phyloP scores from a whole-genome alignment of 2,113 vertebrate genomes.

The Oreochromis niloticus region DNA sequence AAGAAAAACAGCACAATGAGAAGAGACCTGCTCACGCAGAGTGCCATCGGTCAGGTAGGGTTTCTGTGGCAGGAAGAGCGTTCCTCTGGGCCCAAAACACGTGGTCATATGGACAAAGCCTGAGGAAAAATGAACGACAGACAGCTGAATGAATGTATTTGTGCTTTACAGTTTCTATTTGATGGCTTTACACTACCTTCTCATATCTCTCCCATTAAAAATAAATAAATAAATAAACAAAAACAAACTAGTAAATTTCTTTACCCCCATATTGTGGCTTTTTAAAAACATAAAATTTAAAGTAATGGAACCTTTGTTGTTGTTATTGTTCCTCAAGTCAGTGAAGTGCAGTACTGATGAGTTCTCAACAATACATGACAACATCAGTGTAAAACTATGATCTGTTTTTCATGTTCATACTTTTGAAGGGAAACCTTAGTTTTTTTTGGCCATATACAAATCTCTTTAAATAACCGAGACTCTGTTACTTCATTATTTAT shows the following conservation, averaged over 20 bases:
- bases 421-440: neutral
- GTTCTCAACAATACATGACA: neutral
- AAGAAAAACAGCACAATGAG: neutral
- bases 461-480: neutral
- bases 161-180: neutral
- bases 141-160: neutral
- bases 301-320: neutral
- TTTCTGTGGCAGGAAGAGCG: conserved; percentile 90
- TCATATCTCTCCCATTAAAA: neutral
- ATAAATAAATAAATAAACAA: neutral
- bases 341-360: neutral
- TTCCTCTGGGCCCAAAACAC: conserved; percentile 89
- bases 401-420: neutral
- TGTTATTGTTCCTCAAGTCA: neutral
- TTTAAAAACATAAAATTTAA: neutral
- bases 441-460: neutral
- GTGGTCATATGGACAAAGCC: conserved; percentile 83
- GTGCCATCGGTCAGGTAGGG: conserved; percentile 94
- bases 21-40: conserved; percentile 86
- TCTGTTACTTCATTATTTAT: neutral
- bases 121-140: conserved; percentile 26
- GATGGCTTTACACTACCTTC: neutral
- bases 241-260: neutral
- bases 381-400: neutral
- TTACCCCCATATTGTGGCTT: neutral